Evolutionary conservation across 2,888 invertebrate species (phyloP).

Genomic region (Aporophyla lueneburgensis): DNA sequence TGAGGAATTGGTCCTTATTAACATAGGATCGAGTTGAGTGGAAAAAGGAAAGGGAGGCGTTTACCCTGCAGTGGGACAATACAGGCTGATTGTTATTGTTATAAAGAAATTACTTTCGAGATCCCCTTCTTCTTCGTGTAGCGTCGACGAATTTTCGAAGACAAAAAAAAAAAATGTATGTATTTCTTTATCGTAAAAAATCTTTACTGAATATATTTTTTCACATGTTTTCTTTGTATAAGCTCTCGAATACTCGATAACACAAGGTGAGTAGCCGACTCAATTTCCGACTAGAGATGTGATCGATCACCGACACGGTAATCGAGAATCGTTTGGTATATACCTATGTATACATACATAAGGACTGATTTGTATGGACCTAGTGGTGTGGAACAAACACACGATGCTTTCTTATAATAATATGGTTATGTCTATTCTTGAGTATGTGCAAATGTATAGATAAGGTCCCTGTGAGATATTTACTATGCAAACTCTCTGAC

Average conservation of each 20-base stretch:
- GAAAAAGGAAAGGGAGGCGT: too few relatives aligned
- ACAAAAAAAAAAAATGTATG: not conserved
- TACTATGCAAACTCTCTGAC: not conserved
- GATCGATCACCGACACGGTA: slow-evolving; percentile 75
- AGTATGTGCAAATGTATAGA: not conserved
- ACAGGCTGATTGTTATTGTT: too few relatives aligned
- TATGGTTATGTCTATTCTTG: not conserved
- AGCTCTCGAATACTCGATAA: slow-evolving; percentile 46
- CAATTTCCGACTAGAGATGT: slow-evolving; percentile 77
- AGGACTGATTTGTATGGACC: slow-evolving; percentile 50
- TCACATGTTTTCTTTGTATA: slow-evolving; percentile 36
- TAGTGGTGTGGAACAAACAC: slow-evolving; percentile 43
- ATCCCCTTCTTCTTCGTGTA: too few relatives aligned
- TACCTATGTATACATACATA: slow-evolving; percentile 12
- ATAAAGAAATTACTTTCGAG: too few relatives aligned
- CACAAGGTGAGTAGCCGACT: slow-evolving; percentile 72
- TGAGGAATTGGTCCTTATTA: too few relatives aligned
- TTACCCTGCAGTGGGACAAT: too few relatives aligned
- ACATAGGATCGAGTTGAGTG: too few relatives aligned
- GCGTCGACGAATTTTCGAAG: too few relatives aligned
- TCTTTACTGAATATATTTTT: slow-evolving; percentile 43
- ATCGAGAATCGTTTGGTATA: slow-evolving; percentile 58
- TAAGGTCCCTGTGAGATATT: not conserved
- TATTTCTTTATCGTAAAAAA: slow-evolving; percentile 8
- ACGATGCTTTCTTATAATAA: slow-evolving; percentile 9